Evolutionary conservation across 2,888 invertebrate genomes (phyloP).

Genomic region (Hermaeophaga mercurialis): DNA sequence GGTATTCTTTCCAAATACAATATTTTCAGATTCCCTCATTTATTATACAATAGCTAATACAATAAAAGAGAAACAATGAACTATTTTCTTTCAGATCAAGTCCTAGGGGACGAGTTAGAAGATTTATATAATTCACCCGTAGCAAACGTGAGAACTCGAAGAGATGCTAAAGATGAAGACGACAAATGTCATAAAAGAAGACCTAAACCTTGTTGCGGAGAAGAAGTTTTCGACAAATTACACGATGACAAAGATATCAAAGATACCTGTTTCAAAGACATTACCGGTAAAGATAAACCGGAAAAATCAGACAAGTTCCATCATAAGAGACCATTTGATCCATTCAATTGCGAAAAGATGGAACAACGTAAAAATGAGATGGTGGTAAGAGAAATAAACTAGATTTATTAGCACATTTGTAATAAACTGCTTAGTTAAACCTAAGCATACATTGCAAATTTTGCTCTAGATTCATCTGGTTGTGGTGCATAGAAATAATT

Average conservation of each 20-base stretch:
- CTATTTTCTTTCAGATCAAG: constrained; percentile 44
- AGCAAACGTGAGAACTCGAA: constrained; percentile 45
- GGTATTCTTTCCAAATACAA: too few relatives aligned
- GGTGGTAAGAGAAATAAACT: constrained; percentile 49
- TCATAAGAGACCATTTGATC: constrained; percentile 42
- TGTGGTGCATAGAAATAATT: too few relatives aligned
- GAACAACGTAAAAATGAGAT: constrained; percentile 51
- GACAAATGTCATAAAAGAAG: constrained; percentile 48
- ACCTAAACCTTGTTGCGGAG: constrained; percentile 50
- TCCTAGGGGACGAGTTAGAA: constrained; percentile 48
- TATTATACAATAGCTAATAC: too few relatives aligned
- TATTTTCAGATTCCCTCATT: too few relatives aligned
- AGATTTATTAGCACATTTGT: neutral
- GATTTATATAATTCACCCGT: constrained; percentile 36
- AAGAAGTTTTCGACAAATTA: constrained; percentile 44
- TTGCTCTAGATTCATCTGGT: too few relatives aligned
- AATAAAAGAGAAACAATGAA: too few relatives aligned
- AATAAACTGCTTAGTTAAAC: too few relatives aligned
- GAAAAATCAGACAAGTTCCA: constrained; percentile 33
- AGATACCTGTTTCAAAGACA: constrained; percentile 50
- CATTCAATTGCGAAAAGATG: constrained; percentile 53
- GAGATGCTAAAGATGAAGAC: constrained; percentile 41
- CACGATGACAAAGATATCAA: constrained; percentile 47
- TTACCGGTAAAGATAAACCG: constrained; percentile 45
- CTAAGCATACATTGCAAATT: too few relatives aligned